Evolutionary conservation across 2,113 vertebrate species (phyloP), one percentile per base, ranked within the genome.

Genomic region (Tautogolabrus adspersus): DNA sequence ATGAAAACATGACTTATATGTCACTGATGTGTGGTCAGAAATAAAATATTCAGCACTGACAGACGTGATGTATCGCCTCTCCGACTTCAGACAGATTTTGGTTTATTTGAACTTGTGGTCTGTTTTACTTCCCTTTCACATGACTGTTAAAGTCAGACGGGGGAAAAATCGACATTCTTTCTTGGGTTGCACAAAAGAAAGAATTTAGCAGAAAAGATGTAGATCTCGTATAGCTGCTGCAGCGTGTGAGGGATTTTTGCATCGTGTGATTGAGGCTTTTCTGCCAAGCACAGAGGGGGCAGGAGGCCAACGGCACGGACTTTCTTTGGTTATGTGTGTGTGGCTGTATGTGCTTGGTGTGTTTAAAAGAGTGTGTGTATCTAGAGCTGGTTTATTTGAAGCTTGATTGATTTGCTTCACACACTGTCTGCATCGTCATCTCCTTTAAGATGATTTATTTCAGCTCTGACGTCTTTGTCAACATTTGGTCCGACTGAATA

Each of bases 191-290:
- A 87, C 85, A 86, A 88, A 84, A 82, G 88, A 87, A 90, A 64
- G 77, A 86, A 88, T 85, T 86, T 59, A 38, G 61, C 15, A 12
- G 55, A 77, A 80, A 64, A 60, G 56, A 77, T 46, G 75, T 59
- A 6, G 60, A 84, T 74, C 62, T 23, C 18, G 10, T 73, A 16
- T 70, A 87, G 71, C 67, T 62, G 76, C 6, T 69, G 87, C 77
- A 57, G 82, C 6, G 22, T 83, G 81, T 57, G 72, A 71, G 75
- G 81, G 89, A 89, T 93, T 92, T 86, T 34, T 15, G 66, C 52
- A 60, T 79, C 63, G 58, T 91, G 84, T 88, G 92, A 92, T 90
- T 67, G 26, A 77, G 42, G 62, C 67, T 86, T 81, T 79, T 52
- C 72, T 86, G 88, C 86, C 82, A 86, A 83, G 81, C 65, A n/a